Conservation (phyloP, 2,113 vertebrate genomes). For the Tupaia chinensis region DNA sequence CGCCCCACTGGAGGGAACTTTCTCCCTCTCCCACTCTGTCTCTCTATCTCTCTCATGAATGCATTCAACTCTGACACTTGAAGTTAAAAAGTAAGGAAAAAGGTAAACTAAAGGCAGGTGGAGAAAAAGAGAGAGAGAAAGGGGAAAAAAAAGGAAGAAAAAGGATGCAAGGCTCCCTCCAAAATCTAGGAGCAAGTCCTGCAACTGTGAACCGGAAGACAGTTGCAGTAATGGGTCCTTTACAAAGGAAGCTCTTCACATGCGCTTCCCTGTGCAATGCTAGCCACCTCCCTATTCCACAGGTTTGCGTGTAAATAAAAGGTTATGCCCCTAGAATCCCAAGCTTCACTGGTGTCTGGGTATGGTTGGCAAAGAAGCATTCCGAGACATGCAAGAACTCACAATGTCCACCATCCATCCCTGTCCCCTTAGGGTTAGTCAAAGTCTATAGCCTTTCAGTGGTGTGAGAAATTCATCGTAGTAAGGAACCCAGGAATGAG, state of each 20-base stretch:
- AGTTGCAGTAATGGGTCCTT: background rate
- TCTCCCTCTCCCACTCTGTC: too few species aligned
- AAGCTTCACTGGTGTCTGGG: background rate
- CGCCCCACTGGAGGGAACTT: too few species aligned
- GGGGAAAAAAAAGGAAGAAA: background rate
- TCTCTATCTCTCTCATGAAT: too few species aligned
- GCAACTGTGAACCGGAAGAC: background rate
- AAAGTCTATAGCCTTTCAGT: background rate
- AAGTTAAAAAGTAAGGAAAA: too few species aligned
- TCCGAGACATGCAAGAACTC: background rate
- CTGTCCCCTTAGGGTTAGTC: background rate
- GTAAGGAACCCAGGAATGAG: background rate
- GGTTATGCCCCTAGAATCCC: background rate
- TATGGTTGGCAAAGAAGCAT: background rate
- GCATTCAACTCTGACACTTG: too few species aligned
- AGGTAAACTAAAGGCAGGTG: background rate
- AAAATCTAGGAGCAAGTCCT: conserved; percentile 20
- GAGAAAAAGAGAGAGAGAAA: background rate
- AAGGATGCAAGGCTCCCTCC: background rate
- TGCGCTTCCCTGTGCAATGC: background rate
- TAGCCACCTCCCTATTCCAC: background rate
- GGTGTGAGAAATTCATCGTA: conserved; percentile 49
- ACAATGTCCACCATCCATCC: background rate
- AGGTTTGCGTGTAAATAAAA: background rate
- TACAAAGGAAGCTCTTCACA: background rate